These are phyloP conservation scores for Hydractinia symbiolongicarpus DNA, from an alignment of 30 jellyfish, hydroid and myxozoan species.

Conservation along the genomic window DNA sequence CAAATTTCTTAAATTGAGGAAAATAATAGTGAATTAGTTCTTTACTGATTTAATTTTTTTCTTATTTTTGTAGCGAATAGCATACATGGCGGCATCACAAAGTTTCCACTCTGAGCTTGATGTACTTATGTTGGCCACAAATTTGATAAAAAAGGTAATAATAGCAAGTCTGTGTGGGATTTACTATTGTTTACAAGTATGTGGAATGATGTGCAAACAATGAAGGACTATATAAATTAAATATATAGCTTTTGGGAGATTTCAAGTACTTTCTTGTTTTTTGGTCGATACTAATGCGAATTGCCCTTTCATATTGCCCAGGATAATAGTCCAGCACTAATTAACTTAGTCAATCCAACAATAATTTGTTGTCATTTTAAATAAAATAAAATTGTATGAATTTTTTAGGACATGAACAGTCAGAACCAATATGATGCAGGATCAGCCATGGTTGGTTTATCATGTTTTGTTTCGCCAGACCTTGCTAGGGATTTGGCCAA, in stretches of 20 bases:
- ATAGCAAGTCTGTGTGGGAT: neutral
- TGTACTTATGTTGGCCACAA: slow-evolving; percentile 94
- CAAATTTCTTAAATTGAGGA: neutral
- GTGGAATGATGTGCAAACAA: too few species aligned
- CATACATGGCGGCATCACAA: slow-evolving; percentile 97
- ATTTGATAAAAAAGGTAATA: slow-evolving; percentile 81
- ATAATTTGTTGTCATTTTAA: neutral
- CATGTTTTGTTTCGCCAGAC: slow-evolving; percentile 92
- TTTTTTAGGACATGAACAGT: slow-evolving; percentile 82
- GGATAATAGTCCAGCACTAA: neutral
- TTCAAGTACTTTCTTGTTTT: too few species aligned
- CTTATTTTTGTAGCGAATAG: slow-evolving; percentile 70
- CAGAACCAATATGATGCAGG: slow-evolving; percentile 97
- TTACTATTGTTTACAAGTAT: neutral
- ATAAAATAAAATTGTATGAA: neutral
- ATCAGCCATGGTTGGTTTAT: slow-evolving; percentile 90
- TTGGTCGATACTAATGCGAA: neutral
- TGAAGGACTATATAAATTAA: too few species aligned
- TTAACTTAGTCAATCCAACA: too few species aligned
- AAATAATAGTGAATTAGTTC: neutral
- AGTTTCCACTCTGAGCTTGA: slow-evolving; percentile 96
- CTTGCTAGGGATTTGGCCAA: slow-evolving; percentile 94
- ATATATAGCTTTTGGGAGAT: too few species aligned
- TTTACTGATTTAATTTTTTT: neutral
- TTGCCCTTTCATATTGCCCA: too few species aligned